Conservation (phyloP, 2,797 vertebrate species). For the Acipenser ruthenus region DNA sequence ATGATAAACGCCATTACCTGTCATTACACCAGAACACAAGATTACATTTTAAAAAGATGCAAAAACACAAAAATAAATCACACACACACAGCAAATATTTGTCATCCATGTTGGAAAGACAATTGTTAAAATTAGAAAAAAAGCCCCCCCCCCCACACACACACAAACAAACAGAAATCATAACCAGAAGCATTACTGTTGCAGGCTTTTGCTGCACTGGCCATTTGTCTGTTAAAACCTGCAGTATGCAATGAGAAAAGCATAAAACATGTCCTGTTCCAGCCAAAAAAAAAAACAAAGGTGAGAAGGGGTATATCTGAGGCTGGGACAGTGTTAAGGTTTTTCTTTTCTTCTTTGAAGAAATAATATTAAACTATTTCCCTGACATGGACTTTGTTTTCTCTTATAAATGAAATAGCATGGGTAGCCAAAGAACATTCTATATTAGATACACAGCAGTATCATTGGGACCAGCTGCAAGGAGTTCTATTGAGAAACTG, state of each 20-base stretch:
- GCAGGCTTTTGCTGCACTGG: not conserved
- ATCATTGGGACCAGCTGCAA: too few species aligned
- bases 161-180: not conserved
- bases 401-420: not conserved
- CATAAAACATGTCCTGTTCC: not conserved
- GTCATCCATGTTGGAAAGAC: not conserved
- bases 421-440: not conserved
- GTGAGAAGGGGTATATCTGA: constrained; percentile 9
- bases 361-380: constrained; percentile 7
- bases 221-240: constrained; percentile 5
- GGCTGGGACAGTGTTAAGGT: not conserved
- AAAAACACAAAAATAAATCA: not conserved
- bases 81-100: not conserved
- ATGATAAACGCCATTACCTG: not conserved
- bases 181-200: constrained; percentile 4
- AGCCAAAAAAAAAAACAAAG: constrained; percentile 3
- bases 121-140: not conserved
- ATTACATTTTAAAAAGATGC: not conserved
- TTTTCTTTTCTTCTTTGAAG: not conserved
- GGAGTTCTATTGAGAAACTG: too few species aligned
- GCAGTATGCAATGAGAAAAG: constrained; percentile 2
- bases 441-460: constrained; percentile 15
- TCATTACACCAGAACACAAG: not conserved
- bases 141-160: too few species aligned
- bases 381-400: constrained; percentile 11